A percentile compares a stretch with the other conserved stretches of the same genome.
Conservation (phyloP, 2,113 vertebrate species). For the Fulmarus glacialis region DNA sequence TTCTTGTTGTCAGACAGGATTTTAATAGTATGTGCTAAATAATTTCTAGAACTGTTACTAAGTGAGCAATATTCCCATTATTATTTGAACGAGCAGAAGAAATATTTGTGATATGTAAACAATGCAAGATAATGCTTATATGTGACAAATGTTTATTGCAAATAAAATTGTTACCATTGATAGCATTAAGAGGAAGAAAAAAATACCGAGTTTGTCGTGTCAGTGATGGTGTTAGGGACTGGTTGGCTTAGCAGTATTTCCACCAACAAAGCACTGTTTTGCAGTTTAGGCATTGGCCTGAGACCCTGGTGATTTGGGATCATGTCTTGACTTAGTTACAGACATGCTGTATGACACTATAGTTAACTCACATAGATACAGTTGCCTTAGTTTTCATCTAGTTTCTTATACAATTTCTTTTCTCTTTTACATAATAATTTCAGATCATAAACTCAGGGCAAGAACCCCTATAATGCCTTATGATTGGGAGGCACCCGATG, state of each 20-base stretch:
- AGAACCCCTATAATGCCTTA: not conserved
- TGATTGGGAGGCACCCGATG: not conserved
- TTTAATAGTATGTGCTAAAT: not conserved
- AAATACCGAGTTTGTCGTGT: not conserved
- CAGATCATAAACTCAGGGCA: not conserved
- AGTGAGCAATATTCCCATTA: not conserved
- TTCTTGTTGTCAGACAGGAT: not conserved
- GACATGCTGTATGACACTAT: fast-evolving
- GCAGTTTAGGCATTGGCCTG: not conserved
- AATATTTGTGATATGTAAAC: not conserved
- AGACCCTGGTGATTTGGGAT: not conserved
- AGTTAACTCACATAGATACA: not conserved
- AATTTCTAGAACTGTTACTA: not conserved
- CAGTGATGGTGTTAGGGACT: not conserved
- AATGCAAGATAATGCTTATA: not conserved
- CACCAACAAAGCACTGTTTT: not conserved
- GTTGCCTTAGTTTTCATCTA: not conserved
- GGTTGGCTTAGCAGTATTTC: not conserved
- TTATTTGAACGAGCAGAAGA: not conserved
- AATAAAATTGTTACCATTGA: not conserved
- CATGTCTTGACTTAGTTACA: not conserved
- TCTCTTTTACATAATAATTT: not conserved
- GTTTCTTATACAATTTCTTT: not conserved
- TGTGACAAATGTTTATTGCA: not conserved
- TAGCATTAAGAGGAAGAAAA: not conserved